phyloP scores from a whole-genome alignment of 2,888 invertebrate genomes.

The Torymus texanus region DNA sequence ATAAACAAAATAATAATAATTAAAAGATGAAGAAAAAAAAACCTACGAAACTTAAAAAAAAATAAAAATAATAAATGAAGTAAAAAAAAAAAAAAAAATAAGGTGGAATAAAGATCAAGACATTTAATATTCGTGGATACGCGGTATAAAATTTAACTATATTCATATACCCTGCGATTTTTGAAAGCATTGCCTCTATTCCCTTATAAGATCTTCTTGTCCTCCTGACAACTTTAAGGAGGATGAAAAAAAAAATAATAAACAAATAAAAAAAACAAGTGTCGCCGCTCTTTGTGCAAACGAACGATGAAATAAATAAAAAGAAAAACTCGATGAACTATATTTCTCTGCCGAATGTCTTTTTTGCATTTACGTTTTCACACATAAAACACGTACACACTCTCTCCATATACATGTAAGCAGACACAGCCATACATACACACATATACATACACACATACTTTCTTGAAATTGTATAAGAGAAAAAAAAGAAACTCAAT shows the following conservation, averaged over 20 bases:
- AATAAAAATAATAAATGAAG: slow-evolving; percentile 42
- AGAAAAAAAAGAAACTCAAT: slow-evolving; percentile 14
- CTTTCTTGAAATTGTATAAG: slow-evolving; percentile 45
- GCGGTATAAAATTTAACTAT: slow-evolving; percentile 64
- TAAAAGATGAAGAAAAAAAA: slow-evolving; percentile 44
- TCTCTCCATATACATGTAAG: not conserved
- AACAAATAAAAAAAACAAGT: slow-evolving; percentile 18
- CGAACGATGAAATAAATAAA: slow-evolving; percentile 20
- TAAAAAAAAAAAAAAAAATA: slow-evolving; percentile 52
- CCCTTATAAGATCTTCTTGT: slow-evolving; percentile 53
- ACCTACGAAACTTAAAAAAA: slow-evolving; percentile 43
- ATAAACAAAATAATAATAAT: slow-evolving; percentile 60
- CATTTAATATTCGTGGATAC: slow-evolving; percentile 69
- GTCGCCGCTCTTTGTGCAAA: slow-evolving; percentile 55
- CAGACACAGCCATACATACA: too few relatives aligned
- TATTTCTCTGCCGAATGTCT: slow-evolving; percentile 52
- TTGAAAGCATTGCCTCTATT: slow-evolving; percentile 58
- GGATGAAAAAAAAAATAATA: slow-evolving; percentile 52
- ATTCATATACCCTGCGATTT: slow-evolving; percentile 60
- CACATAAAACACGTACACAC: slow-evolving; percentile 14
- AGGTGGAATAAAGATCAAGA: slow-evolving; percentile 60
- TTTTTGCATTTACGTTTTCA: slow-evolving; percentile 63
- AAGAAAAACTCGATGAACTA: slow-evolving; percentile 48
- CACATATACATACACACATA: too few relatives aligned
- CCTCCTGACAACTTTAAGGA: slow-evolving; percentile 55